Base-by-base conservation (phyloP, 2,113 vertebrate genomes). In the Numenius arquata region DNA sequence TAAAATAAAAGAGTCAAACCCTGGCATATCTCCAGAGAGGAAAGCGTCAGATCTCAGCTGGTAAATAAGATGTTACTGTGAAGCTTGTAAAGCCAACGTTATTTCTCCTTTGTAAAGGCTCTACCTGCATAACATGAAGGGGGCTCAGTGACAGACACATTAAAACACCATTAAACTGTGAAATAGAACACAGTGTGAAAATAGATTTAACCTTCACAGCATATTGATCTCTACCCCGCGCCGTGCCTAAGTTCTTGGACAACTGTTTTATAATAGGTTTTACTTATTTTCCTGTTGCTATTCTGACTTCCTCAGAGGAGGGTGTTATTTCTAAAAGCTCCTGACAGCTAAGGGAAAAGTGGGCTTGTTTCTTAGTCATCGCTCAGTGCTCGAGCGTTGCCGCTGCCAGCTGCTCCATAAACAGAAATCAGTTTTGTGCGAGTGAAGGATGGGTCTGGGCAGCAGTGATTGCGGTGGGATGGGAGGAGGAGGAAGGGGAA, bases 121-220 rank as follows among this genome's bases (percentile, higher is more conserved):
- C 98, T 97, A 98, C 98, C 98, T 97, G 98, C 93, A 75, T 96
- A 97, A 97, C 97, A 97, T 97, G 98, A 98, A 98, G 97, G 96
- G 94, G 94, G 95, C 96, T 98, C 96, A 77, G 98, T 99, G 98
- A 99, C 98, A 98, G 98, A 98, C 98, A 98, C 98, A 98, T 99
- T 98, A 98, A 98, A 99, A 99, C 98, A 97, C 98, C 98, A 99
- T 99, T 98, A 98, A 98, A 98, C 97, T 98, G 98, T 98, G 98
- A 98, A 98, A 98, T 98, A 98, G 98, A 98, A 98, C 98, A 98
- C 98, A 98, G 98, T 98, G 98, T 98, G 98, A 98, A 98, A 98
- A 98, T 98, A 98, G 98, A 98, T 99, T 98, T 98, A 98, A 99
- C 98, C 98, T 98, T 98, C 98, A 98, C 98, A 98, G 97, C 86